Evolutionary conservation across 2,797 vertebrate species (phyloP).

Genomic region (Anabacerthia variegaticeps): DNA sequence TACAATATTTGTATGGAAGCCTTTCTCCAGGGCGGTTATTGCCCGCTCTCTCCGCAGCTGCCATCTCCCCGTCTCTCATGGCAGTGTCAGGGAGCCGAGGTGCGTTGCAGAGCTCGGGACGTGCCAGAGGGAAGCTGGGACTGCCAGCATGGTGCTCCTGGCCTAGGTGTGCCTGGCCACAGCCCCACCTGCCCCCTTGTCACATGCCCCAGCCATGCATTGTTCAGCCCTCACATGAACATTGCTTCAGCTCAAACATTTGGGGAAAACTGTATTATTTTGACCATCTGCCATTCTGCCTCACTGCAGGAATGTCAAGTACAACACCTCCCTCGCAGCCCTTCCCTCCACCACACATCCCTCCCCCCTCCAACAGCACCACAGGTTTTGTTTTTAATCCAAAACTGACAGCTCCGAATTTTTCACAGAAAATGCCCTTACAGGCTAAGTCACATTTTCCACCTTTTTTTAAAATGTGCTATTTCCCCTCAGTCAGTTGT

Average conservation of each 20-base stretch:
- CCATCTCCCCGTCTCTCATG: conserved; percentile 69
- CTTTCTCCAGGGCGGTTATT: conserved; percentile 74
- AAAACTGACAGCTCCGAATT: conserved; percentile 17
- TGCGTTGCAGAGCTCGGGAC: background rate
- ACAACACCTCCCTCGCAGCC: conserved; percentile 20
- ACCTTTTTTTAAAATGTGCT: background rate
- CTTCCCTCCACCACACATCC: background rate
- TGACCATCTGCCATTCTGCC: conserved; percentile 85
- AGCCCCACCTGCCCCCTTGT: background rate
- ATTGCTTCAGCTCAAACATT: conserved; percentile 69
- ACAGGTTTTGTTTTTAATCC: conserved; percentile 37
- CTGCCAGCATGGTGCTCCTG: conserved; percentile 53
- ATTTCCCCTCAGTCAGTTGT: background rate
- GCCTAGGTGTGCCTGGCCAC: background rate
- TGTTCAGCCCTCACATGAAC: conserved; percentile 17
- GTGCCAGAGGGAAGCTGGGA: conserved; percentile 12
- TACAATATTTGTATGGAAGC: conserved; percentile 47
- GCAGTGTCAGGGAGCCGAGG: background rate
- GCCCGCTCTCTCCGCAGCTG: conserved; percentile 76
- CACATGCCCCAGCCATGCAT: background rate
- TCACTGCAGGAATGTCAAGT: conserved; percentile 82
- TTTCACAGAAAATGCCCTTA: conserved; percentile 37
- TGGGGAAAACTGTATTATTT: conserved; percentile 80
- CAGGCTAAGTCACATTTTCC: background rate
- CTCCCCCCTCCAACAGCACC: background rate